A percentile compares a stretch with the other conserved stretches of the same genome.
These are phyloP conservation scores for Philereme transversata DNA, from an alignment of 2,888 invertebrate species.

Conservation along the genomic window DNA sequence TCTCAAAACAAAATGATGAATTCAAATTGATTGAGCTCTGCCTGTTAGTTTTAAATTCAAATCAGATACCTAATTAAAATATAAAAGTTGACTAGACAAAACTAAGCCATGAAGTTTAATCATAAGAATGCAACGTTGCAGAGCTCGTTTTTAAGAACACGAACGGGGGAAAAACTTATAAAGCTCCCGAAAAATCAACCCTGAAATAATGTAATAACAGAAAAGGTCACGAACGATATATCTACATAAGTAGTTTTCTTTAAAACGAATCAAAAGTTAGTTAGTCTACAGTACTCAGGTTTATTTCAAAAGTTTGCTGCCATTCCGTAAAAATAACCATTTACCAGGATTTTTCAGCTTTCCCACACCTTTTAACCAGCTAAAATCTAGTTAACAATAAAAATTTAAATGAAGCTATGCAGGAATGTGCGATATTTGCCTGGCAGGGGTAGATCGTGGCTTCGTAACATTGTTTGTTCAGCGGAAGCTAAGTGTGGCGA, in stretches of 20 bases:
- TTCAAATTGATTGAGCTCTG: slow-evolving; percentile 7
- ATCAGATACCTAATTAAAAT: no score
- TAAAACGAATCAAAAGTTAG: neutral
- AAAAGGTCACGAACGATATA: no score
- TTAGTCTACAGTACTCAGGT: neutral
- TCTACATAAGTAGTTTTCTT: no score
- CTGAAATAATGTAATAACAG: no score
- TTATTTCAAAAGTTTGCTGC: slow-evolving; percentile 2
- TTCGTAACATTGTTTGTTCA: slow-evolving; percentile 50
- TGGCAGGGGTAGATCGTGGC: slow-evolving; percentile 24
- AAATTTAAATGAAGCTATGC: slow-evolving; percentile 41
- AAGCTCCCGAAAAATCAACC: no score
- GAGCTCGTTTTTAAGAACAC: no score
- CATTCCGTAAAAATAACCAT: slow-evolving; percentile 7
- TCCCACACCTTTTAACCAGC: slow-evolving; percentile 24
- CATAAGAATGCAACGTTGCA: no score
- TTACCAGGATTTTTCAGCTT: slow-evolving; percentile 8
- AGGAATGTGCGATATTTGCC: slow-evolving; percentile 54
- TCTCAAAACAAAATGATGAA: neutral
- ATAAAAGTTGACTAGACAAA: no score
- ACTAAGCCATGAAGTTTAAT: neutral
- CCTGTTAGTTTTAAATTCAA: neutral
- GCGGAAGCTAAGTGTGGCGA: slow-evolving; percentile 39
- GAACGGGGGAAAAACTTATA: no score
- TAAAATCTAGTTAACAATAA: slow-evolving; percentile 42